These are phyloP conservation scores for Lamellibrachia columna DNA, from an alignment of 2,888 invertebrate species.

Conservation along the genomic window DNA sequence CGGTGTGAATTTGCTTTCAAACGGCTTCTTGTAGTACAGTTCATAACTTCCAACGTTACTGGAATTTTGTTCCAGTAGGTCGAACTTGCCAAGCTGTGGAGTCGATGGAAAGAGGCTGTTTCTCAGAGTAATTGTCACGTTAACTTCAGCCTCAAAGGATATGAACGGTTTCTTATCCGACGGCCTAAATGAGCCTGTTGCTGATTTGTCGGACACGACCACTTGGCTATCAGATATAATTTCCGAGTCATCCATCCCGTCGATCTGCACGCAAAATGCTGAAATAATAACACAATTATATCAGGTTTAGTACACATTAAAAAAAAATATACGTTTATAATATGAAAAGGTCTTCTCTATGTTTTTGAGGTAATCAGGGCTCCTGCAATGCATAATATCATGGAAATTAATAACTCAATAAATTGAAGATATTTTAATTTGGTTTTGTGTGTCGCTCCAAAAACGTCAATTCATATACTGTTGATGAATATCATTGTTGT, in stretches of 20 bases:
- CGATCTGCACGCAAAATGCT: conserved; percentile 6
- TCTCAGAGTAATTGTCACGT: conserved; percentile 5
- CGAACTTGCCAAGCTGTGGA: conserved; percentile 18
- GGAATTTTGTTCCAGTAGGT: conserved; percentile 14
- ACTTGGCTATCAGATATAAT: not conserved
- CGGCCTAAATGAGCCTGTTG: not conserved
- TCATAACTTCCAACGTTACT: conserved; percentile 18
- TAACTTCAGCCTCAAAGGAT: not conserved
- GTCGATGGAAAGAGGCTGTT: not conserved
- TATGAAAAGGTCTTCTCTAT: no score
- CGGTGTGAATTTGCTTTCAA: not conserved
- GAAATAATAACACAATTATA: not conserved
- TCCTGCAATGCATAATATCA: no score
- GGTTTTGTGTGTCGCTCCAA: no score
- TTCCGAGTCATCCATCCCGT: not conserved
- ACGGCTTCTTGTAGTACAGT: conserved; percentile 21
- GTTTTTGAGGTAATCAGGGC: no score
- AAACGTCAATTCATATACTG: no score
- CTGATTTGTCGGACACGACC: not conserved
- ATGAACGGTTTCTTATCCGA: not conserved
- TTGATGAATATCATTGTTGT: no score
- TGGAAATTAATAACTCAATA: no score
- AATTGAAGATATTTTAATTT: no score
- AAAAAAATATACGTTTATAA: no score
- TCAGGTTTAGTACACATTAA: no score